A percentile compares a stretch with the other conserved stretches of the same genome.
Conservation (phyloP, 1,140 invertebrate genomes). For the Mylabris phalerata region DNA sequence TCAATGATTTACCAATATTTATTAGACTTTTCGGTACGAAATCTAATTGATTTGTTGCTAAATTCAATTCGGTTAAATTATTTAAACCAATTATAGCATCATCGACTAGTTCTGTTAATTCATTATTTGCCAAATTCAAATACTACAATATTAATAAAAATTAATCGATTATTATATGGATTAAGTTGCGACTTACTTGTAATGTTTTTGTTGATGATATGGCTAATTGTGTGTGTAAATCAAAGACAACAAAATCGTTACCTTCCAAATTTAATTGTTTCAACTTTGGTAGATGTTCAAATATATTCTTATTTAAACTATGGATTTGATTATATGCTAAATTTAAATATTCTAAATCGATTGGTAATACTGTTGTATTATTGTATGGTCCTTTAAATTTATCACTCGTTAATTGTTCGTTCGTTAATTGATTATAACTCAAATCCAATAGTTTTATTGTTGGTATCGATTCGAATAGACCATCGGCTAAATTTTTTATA, state of each 20-base stretch:
- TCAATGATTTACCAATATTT: conserved; percentile 44
- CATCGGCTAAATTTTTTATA: conserved; percentile 51
- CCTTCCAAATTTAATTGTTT: conserved; percentile 57
- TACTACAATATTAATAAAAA: conserved; percentile 38
- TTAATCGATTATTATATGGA: neutral
- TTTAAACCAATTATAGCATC: conserved; percentile 43
- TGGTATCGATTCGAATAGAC: conserved; percentile 57
- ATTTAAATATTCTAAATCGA: conserved; percentile 57
- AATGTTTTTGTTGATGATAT: conserved; percentile 52
- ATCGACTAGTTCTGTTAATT: conserved; percentile 43
- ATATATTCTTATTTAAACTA: conserved; percentile 58
- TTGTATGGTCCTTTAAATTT: conserved; percentile 55
- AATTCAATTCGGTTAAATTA: conserved; percentile 47
- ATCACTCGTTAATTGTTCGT: conserved; percentile 37
- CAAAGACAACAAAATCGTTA: conserved; percentile 60
- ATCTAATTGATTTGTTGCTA: conserved; percentile 51
- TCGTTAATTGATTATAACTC: conserved; percentile 59
- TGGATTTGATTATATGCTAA: conserved; percentile 63
- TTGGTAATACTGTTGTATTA: conserved; percentile 50
- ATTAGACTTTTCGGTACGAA: conserved; percentile 49
- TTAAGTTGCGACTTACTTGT: conserved; percentile 42
- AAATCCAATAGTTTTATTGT: conserved; percentile 62
- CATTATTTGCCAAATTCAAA: conserved; percentile 52
- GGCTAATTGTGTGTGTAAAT: conserved; percentile 52
- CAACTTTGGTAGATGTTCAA: conserved; percentile 61